Percentiles rank a stretch among this genome's conserved stretches.
These are phyloP conservation scores for Adrianichthys oophorus DNA, from an alignment of 2,797 vertebrate genomes.

Conservation along the genomic window DNA sequence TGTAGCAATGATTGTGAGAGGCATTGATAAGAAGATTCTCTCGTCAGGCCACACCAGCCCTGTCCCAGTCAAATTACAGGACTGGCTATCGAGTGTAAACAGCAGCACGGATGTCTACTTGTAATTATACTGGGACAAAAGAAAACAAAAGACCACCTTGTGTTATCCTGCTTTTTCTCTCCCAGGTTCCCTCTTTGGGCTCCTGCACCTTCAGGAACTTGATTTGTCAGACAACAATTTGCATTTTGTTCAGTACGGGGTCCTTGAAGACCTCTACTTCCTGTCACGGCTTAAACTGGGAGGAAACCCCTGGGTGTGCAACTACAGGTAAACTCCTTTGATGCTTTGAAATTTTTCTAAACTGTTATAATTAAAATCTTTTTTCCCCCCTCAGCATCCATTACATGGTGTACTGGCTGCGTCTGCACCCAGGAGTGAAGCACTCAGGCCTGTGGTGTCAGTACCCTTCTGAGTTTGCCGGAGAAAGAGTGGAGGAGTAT, in stretches of 20 bases:
- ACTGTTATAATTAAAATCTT: neutral
- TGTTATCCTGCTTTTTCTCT: neutral
- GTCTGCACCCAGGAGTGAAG: constrained; percentile 85
- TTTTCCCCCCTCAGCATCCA: constrained; percentile 78
- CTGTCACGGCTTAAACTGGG: constrained; percentile 84
- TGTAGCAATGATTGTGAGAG: too few species aligned
- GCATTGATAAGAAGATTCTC: too few species aligned
- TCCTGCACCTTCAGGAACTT: constrained; percentile 77
- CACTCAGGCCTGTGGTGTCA: constrained; percentile 85
- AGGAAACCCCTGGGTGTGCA: constrained; percentile 91
- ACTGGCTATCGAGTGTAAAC: neutral
- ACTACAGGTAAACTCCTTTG: constrained; percentile 77
- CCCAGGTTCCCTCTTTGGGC: constrained; percentile 63
- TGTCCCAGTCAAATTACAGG: constrained; percentile 1
- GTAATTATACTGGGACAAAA: constrained; percentile 6
- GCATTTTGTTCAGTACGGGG: constrained; percentile 86
- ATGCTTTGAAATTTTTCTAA: neutral
- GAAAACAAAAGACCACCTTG: constrained; percentile 1
- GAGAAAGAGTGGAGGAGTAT: constrained; percentile 84
- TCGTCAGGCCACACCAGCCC: neutral
- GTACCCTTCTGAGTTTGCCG: constrained; percentile 83
- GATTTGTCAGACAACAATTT: constrained; percentile 88
- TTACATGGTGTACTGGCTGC: constrained; percentile 93
- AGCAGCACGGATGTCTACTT: constrained; percentile 2
- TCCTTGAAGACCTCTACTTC: constrained; percentile 91